Percentiles rank a stretch among this genome's conserved stretches.
Evolutionary conservation across 2,113 vertebrate genomes (phyloP).

Genomic region (Podarcis raffonei): DNA sequence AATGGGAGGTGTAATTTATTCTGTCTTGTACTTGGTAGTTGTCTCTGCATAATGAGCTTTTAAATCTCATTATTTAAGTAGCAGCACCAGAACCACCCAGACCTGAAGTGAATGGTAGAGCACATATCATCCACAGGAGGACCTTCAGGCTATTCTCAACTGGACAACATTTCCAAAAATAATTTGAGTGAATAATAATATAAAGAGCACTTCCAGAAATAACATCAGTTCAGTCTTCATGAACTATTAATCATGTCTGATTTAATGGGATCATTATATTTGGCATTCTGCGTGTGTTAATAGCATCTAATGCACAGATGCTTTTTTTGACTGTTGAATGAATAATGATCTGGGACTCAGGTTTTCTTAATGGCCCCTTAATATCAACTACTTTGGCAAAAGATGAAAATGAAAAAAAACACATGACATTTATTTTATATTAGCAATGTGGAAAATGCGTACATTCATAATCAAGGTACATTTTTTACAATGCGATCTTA

Average conservation of each 20-base stretch:
- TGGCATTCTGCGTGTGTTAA: constrained; percentile 75
- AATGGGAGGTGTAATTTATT: neutral
- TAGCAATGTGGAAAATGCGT: constrained; percentile 60
- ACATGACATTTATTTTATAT: constrained; percentile 73
- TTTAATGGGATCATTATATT: constrained; percentile 79
- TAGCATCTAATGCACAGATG: constrained; percentile 72
- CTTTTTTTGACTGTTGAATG: constrained; percentile 71
- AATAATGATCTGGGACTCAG: constrained; percentile 75
- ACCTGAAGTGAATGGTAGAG: constrained; percentile 42
- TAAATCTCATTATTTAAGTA: constrained; percentile 31
- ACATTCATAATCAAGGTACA: constrained; percentile 73
- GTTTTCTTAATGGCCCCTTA: constrained; percentile 75
- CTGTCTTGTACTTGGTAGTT: constrained; percentile 20
- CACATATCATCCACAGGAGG: constrained; percentile 26
- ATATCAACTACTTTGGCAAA: constrained; percentile 71
- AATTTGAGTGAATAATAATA: constrained; percentile 45
- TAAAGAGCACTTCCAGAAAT: constrained; percentile 71
- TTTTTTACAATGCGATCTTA: constrained; percentile 63
- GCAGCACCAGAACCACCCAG: constrained; percentile 27
- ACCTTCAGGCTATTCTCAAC: constrained; percentile 46
- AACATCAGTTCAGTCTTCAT: constrained; percentile 72
- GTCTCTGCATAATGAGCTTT: constrained; percentile 47
- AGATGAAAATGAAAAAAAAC: constrained; percentile 62
- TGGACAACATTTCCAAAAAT: constrained; percentile 58
- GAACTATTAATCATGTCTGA: constrained; percentile 77